Evolutionary conservation across 2,888 invertebrate genomes (phyloP).

Genomic region (Eupithecia insigniata): DNA sequence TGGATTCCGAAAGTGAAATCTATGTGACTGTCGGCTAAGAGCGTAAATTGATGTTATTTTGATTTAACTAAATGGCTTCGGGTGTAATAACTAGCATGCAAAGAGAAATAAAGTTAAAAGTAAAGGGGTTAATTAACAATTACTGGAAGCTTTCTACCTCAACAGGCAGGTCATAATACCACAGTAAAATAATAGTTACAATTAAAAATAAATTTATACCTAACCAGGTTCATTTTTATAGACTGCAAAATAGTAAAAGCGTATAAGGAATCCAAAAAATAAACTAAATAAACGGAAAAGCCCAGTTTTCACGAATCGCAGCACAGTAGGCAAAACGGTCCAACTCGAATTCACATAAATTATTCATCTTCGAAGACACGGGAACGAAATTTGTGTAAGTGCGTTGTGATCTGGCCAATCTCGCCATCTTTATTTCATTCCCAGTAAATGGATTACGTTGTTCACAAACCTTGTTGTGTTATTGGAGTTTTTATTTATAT

Average conservation of each 20-base stretch:
- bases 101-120: background rate
- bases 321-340: conserved; percentile 45
- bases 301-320: conserved; percentile 32
- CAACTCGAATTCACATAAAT: conserved; percentile 70
- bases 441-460: conserved; percentile 79
- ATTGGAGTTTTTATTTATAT: conserved; percentile 62
- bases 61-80: conserved; percentile 21
- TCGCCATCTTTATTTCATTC: conserved; percentile 80
- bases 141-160: background rate
- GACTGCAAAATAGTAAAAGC: background rate
- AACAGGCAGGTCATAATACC: background rate
- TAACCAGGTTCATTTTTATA: background rate
- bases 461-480: conserved; percentile 71
- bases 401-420: conserved; percentile 81
- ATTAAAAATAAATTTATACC: background rate
- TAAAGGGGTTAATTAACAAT: conserved; percentile 8
- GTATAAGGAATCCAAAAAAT: background rate
- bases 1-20: conserved; percentile 59
- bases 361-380: conserved; percentile 81
- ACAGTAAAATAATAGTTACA: background rate
- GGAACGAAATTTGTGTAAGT: conserved; percentile 82
- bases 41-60: conserved; percentile 31
- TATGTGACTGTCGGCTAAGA: conserved; percentile 47
- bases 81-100: conserved; percentile 11
- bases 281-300: conserved; percentile 14